Base-by-base conservation (phyloP, 2,113 vertebrate genomes). In the Pitta sordida region DNA sequence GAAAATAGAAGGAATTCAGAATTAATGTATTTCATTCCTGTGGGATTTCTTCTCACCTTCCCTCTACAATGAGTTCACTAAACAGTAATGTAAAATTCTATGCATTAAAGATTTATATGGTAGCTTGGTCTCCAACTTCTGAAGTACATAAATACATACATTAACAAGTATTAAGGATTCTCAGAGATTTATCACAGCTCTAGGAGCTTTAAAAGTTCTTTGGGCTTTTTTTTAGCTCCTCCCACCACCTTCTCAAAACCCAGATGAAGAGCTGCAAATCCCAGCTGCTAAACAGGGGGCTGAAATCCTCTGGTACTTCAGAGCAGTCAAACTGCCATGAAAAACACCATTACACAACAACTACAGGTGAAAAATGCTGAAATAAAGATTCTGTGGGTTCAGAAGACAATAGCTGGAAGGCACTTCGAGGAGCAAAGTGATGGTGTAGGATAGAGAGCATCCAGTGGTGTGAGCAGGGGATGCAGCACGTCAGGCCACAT, bases 311-410 rank as follows among this genome's bases (percentile, higher is more conserved):
- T 49, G 43, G 41, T 18, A 46, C 8, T n/a, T 55, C 15, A 64
- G 59, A 68, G 10, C 32, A 90, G 32, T 32, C 68, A 29, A n/a
- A 27, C 13, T 37, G 39, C 21, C 24, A 36, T 9, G 4, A 30
- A 63, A 81, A 81, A 30, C 2, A 9, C 11, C 44, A 46, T 9
- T 36, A 24, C 0, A 0, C 7, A 34, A 48, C 0, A 0, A 62
- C 13, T 43, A 70, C 75, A 62, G 55, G 37, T 29, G 1, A 83
- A 48, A 60, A 83, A 86, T 15, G 24, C 0, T 16, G 32, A 51
- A 55, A 69, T 30, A 27, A 11, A 44, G 43, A 32, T 23, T 22
- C 26, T 37, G n/a, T 17, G 36, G 12, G 43, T 27, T 48, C 26
- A n/a, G 53, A 12, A 14, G 26, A n/a, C 0, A 3, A 39, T 2